Base-by-base conservation (phyloP, 2,797 vertebrate species). In the Pelodytes ibericus region DNA sequence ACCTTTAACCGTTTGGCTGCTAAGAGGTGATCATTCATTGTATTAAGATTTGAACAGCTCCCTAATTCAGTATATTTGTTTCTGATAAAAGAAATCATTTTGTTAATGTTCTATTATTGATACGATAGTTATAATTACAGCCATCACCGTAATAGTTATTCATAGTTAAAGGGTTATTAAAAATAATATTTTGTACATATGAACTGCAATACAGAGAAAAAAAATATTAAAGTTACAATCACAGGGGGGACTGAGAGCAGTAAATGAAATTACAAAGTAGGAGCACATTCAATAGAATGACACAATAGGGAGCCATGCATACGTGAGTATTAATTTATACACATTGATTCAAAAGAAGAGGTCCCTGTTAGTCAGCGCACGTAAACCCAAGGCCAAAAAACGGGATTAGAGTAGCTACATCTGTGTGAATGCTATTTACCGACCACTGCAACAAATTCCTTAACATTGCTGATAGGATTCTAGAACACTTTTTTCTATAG, bases 321-420 rank as follows among this genome's bases (percentile, higher is more conserved):
- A 57, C 61, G 41, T 59, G 30, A 51, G 63, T 58, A 75, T 51
- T 60, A 68, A 75, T 69, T 61, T 75, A 49, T 75, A 75, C 64
- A 60, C 64, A 49, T 26, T 67, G 64, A 49, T 18, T 60, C 58
- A 58, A 57, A 66, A 68, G 64, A 44, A 25, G n/a, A 24, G 57
- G 33, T 75, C 16, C 62, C 57, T 74, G 72, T 66, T 30, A 39
- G 72, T 24, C 22, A 53, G 8, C n/a, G 11, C 49, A 22, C 1
- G 49, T 53, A 11, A 22, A 53, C 20, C n/a, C 6, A 20, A 24
- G 44, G 44, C 18, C 44, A 49, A 49, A 39, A 13, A n/a, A 49
- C 18, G 44, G 18, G 0, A 53, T 20, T 22, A 53, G 16, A 22
- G 3, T 7, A 53, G 5, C n/a, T 16, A 25, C 22, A 53, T 53